Evolutionary conservation across 2,113 vertebrate species (phyloP).

Genomic region (Zapornia atra): DNA sequence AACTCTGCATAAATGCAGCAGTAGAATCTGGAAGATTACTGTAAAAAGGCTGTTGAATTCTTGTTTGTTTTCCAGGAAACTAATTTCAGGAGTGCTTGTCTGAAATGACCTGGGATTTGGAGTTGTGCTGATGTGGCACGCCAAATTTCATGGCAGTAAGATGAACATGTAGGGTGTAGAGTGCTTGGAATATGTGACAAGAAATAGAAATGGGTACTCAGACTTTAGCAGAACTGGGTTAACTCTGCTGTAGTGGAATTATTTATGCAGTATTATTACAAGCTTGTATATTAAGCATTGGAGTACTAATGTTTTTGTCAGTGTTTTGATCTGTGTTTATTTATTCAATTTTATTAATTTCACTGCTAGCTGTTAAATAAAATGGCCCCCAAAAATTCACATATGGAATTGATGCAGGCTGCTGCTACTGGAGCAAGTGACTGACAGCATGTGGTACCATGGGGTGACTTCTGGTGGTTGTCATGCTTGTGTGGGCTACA

Average conservation of each 20-base stretch:
- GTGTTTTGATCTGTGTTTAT: not conserved
- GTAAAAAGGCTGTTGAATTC: not conserved
- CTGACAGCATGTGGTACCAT: not conserved
- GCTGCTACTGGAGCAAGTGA: not conserved
- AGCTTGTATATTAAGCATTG: not conserved
- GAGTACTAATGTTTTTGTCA: not conserved
- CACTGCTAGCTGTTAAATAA: not conserved
- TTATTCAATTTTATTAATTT: not conserved
- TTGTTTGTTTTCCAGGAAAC: not conserved
- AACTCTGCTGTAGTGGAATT: not conserved
- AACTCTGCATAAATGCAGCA: not conserved
- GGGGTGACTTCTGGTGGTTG: not conserved
- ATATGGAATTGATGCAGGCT: not conserved
- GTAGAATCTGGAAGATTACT: not conserved
- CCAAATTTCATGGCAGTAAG: not conserved
- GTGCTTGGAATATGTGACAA: not conserved
- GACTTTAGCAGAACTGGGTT: not conserved
- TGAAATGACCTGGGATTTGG: not conserved
- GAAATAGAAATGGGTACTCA: not conserved
- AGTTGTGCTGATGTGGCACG: not conserved
- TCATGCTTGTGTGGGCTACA: not conserved
- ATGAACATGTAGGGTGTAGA: not conserved
- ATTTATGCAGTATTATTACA: not conserved
- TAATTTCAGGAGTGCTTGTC: not conserved
- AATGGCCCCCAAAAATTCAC: not conserved